A percentile compares a stretch with the other conserved stretches of the same genome.
Conservation (phyloP, 2,888 invertebrate species). For the Calameuta filiformis region DNA sequence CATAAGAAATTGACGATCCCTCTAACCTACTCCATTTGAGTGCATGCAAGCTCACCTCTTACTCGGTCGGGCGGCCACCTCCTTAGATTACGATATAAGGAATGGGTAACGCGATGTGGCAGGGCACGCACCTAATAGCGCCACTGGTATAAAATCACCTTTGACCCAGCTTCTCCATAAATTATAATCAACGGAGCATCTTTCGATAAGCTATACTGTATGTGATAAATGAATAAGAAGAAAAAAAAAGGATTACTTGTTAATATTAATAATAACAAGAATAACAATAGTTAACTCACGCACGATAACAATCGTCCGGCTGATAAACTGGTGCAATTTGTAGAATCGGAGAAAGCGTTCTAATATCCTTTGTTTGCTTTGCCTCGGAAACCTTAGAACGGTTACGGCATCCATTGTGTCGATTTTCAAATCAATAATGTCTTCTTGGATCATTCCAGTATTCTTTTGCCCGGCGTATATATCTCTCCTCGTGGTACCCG, state of each 20-base stretch:
- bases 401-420: neutral
- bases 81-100: conserved; percentile 58
- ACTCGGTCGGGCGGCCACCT: conserved; percentile 52
- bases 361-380: neutral
- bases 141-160: conserved; percentile 24
- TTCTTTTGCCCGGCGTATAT: neutral
- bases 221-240: neutral
- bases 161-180: conserved; percentile 33
- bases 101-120: conserved; percentile 53
- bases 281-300: neutral
- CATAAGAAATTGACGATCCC: conserved; percentile 54
- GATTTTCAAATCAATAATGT: neutral
- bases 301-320: neutral
- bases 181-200: neutral
- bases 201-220: neutral
- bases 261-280: neutral
- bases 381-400: neutral
- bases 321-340: neutral
- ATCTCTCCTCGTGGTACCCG: conserved; percentile 15
- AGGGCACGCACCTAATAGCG: conserved; percentile 49
- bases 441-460: neutral
- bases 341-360: neutral
- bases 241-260: neutral
- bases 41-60: conserved; percentile 47
- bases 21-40: conserved; percentile 49